phyloP scores from a whole-genome alignment of 2,888 invertebrate genomes.

The Andrena trimmerana region DNA sequence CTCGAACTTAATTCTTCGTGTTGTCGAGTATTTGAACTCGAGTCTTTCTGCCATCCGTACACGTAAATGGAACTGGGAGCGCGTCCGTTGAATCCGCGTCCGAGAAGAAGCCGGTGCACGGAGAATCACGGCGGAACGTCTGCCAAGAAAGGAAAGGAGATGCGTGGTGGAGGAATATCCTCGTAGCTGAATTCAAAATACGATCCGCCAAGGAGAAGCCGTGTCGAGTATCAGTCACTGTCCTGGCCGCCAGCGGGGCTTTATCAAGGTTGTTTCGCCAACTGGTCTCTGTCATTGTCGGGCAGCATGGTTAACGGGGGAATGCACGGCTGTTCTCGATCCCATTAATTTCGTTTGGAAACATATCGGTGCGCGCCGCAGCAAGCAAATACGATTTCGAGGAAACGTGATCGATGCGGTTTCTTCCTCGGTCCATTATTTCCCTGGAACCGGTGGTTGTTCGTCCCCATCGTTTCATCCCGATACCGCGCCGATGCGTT shows the following conservation, averaged over 20 bases:
- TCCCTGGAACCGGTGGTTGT: not conserved
- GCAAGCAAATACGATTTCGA: slow-evolving; percentile 43
- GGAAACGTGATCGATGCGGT: slow-evolving; percentile 55
- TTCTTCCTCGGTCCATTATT: slow-evolving; percentile 35
- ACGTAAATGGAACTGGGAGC: slow-evolving; percentile 2
- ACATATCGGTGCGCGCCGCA: slow-evolving; percentile 27
- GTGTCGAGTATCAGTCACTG: slow-evolving; percentile 76
- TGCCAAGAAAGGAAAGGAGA: not conserved
- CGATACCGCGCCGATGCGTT: not conserved
- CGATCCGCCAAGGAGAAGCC: slow-evolving; percentile 32
- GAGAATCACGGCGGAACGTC: not conserved
- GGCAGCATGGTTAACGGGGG: slow-evolving; percentile 54
- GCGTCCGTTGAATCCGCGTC: not conserved
- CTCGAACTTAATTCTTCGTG: not conserved
- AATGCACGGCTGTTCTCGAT: slow-evolving; percentile 47
- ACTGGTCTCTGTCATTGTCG: slow-evolving; percentile 79
- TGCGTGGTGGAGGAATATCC: slow-evolving; percentile 25
- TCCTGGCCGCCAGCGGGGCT: slow-evolving; percentile 66
- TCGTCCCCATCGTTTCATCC: not conserved
- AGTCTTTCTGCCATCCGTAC: not conserved
- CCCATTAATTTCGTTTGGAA: slow-evolving; percentile 70
- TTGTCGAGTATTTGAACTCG: not conserved
- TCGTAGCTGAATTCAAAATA: slow-evolving; percentile 61
- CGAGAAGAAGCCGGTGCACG: not conserved
- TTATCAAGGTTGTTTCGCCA: slow-evolving; percentile 77